Evolutionary conservation across 2,888 invertebrate species (phyloP), one percentile per base, ranked within the genome.

Genomic region (Erebia palarica): DNA sequence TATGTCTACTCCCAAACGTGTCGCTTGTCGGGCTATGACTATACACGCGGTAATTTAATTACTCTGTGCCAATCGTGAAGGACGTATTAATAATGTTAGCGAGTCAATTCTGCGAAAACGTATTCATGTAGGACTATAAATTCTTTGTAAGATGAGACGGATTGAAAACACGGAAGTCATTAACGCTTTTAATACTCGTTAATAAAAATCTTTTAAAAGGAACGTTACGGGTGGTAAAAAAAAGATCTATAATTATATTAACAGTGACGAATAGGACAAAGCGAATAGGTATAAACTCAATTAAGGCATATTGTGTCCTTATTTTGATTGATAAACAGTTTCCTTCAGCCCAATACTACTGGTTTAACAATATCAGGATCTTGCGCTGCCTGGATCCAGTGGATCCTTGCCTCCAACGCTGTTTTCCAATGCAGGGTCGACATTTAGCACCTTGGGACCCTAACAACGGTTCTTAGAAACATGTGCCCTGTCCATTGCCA

Each of bases 141-240:
- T 49, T 13, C 5, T 53, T 47, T 59, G 53, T 60, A n/a, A 64
- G 67, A 68, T 68, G 73, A 61, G 61, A 60, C 58, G 49, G 65
- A 71, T 65, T 63, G 42, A 60, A 61, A 57, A 71, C 49, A 68
- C 73, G 73, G 71, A 73, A 59, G 61, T 61, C 65, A 70, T 66
- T 65, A 61, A 11, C 51, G 55, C 27, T 27, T 53, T 61, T 63
- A 61, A 65, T 65, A 42, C 27, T 27, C 27, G 27, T 27, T 18
- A 68, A 66, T 44, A 67, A 65, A 65, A 68, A 70, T 42, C 16
- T 65, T 27, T 42, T 16, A 10, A 65, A 16, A 36, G 53, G 36
- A 42, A 44, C 27, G 13, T 21, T 57, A 13, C 21, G 57, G 4
- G 21, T 9, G 13, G 57, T 13, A 13, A 13, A 13, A 27, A n/a